These are phyloP conservation scores for Lagorchestes hirsutus DNA, from an alignment of 2,797 vertebrate genomes.

Conservation along the genomic window DNA sequence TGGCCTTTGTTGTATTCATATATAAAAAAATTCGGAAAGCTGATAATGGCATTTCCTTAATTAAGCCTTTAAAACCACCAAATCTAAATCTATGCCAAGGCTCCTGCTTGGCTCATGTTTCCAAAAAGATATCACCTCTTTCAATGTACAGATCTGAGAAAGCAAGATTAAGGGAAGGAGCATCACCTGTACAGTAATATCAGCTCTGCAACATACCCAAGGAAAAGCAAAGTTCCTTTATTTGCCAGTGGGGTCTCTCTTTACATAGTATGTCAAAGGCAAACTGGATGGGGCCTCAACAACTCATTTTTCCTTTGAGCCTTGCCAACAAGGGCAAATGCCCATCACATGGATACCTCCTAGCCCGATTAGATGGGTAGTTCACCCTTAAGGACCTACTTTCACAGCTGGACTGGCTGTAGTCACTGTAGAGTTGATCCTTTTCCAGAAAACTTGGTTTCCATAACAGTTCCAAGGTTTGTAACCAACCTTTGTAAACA, in stretches of 20 bases:
- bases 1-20: constrained; percentile 56
- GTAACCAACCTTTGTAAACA: constrained; percentile 52
- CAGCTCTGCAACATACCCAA: constrained; percentile 59
- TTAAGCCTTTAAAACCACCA: constrained; percentile 71
- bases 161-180: constrained; percentile 56
- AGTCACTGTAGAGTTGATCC: constrained; percentile 12
- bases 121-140: constrained; percentile 68
- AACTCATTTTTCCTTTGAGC: constrained; percentile 53
- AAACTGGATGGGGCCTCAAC: constrained; percentile 53
- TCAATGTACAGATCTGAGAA: constrained; percentile 63
- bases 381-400: constrained; percentile 56
- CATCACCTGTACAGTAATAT: constrained; percentile 54
- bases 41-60: constrained; percentile 75
- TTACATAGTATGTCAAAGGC: constrained; percentile 59
- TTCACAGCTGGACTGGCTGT: constrained; percentile 37
- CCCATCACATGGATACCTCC: constrained; percentile 49
- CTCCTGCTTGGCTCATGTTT: constrained; percentile 73
- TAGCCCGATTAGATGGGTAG: constrained; percentile 53
- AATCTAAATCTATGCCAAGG: constrained; percentile 69
- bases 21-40: constrained; percentile 71
- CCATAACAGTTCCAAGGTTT: constrained; percentile 4
- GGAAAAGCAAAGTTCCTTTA: constrained; percentile 70
- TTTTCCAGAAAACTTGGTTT: background rate
- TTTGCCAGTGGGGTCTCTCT: constrained; percentile 67
- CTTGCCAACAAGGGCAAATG: constrained; percentile 68